phyloP scores from a whole-genome alignment of 2,113 vertebrate species.

The Bettongia penicillata region DNA sequence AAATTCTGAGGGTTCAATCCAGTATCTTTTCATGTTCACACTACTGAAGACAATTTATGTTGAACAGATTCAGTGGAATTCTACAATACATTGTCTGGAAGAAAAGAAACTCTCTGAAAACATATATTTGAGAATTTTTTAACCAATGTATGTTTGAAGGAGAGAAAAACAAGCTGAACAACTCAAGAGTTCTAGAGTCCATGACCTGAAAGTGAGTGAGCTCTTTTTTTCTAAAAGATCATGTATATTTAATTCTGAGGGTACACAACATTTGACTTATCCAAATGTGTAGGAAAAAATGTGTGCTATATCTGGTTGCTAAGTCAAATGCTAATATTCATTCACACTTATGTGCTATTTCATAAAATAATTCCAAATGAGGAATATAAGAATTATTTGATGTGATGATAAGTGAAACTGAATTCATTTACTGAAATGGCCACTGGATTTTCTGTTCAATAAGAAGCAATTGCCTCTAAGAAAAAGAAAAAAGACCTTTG shows the following conservation, averaged over 20 bases:
- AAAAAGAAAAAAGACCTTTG: neutral
- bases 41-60: conserved; percentile 14
- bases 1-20: conserved; percentile 31
- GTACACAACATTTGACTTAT: conserved; percentile 5
- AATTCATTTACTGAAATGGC: conserved; percentile 9
- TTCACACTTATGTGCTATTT: conserved; percentile 44
- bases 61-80: neutral
- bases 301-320: neutral
- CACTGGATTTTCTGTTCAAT: neutral
- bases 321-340: neutral
- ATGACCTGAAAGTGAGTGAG: neutral
- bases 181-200: conserved; percentile 8
- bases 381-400: conserved; percentile 37
- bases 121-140: neutral
- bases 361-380: conserved; percentile 18
- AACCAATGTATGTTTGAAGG: conserved; percentile 22
- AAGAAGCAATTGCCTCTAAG: neutral
- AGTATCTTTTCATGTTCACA: conserved; percentile 6
- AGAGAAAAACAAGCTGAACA: conserved; percentile 28
- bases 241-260: neutral
- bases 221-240: neutral
- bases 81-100: conserved; percentile 7
- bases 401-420: conserved; percentile 21
- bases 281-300: neutral
- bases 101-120: conserved; percentile 27